Evolutionary conservation across 1,140 invertebrate genomes (phyloP).

Genomic region (Nasonia longicornis): DNA sequence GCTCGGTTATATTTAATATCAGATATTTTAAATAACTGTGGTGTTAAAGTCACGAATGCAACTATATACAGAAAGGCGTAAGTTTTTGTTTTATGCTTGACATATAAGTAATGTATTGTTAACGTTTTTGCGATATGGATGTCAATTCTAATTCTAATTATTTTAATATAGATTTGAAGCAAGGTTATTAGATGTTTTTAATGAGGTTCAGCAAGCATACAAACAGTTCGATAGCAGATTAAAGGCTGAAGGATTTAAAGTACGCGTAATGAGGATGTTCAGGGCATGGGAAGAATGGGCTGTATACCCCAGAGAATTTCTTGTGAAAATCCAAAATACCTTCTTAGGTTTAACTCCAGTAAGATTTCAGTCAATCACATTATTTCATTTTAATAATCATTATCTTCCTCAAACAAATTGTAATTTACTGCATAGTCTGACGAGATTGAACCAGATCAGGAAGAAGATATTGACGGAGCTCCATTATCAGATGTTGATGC

Average conservation of each 20-base stretch:
- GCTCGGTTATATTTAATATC: slow-evolving; percentile 95
- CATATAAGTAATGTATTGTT: neutral
- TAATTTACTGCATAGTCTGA: slow-evolving; percentile 53
- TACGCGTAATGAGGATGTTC: slow-evolving; percentile 93
- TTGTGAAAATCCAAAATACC: slow-evolving; percentile 90
- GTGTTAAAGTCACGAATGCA: slow-evolving; percentile 96
- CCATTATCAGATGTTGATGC: slow-evolving; percentile 75
- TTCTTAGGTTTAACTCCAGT: slow-evolving; percentile 80
- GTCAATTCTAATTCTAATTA: slow-evolving; percentile 11
- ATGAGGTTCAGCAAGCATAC: slow-evolving; percentile 82
- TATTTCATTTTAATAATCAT: neutral
- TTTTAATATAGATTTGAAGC: slow-evolving; percentile 81
- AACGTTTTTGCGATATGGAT: neutral
- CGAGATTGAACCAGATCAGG: slow-evolving; percentile 66
- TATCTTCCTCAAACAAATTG: neutral
- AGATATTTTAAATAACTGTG: slow-evolving; percentile 97
- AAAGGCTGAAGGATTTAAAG: slow-evolving; percentile 96
- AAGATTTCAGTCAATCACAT: slow-evolving; percentile 36
- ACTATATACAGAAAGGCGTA: slow-evolving; percentile 93
- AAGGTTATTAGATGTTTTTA: slow-evolving; percentile 89
- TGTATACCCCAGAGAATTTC: slow-evolving; percentile 94
- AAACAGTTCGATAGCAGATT: slow-evolving; percentile 87
- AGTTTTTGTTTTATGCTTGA: slow-evolving; percentile 57
- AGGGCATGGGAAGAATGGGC: slow-evolving; percentile 98
- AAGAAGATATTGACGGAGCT: slow-evolving; percentile 77